Evolutionary conservation across 92 coral and sea anemone species (phyloP).

Genomic region (Actinostola sp.): DNA sequence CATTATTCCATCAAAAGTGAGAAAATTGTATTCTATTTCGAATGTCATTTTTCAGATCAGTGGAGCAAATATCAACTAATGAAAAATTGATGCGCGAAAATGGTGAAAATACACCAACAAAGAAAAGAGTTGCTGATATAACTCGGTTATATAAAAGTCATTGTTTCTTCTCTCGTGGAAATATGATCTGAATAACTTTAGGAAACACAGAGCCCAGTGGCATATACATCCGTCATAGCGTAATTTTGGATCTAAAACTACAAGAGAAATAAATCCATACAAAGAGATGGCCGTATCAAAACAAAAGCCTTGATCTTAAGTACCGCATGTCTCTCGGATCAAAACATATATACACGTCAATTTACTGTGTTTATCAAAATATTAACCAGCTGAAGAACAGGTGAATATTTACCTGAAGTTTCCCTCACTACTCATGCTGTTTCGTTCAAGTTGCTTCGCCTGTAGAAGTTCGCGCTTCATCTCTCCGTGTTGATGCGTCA

Average conservation of each 20-base stretch:
- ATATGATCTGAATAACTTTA: slow-evolving; percentile 2
- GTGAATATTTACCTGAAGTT: slow-evolving; percentile 73
- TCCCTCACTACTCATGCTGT: slow-evolving; percentile 45
- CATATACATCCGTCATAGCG: slow-evolving; percentile 14
- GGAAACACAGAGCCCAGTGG: neutral
- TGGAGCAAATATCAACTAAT: slow-evolving; percentile 22
- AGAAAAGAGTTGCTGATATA: slow-evolving; percentile 4
- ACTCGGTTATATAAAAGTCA: slow-evolving; percentile 9
- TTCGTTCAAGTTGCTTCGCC: slow-evolving; percentile 62
- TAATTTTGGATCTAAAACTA: neutral
- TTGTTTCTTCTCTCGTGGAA: neutral
- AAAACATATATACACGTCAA: slow-evolving; percentile 9
- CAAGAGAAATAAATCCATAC: slow-evolving; percentile 1
- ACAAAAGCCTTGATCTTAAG: slow-evolving; percentile 17
- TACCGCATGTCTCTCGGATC: neutral
- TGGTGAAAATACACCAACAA: slow-evolving; percentile 15
- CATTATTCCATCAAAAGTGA: neutral
- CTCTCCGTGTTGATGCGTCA: slow-evolving; percentile 64
- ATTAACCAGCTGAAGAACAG: slow-evolving; percentile 23
- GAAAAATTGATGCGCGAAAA: slow-evolving; percentile 14
- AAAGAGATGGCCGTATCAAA: neutral
- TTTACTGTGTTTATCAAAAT: slow-evolving; percentile 19
- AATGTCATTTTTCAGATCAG: neutral
- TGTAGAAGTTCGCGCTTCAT: slow-evolving; percentile 69
- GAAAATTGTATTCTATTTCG: neutral